These are phyloP conservation scores for Andricus grossulariae DNA, from an alignment of 1,140 invertebrate genomes.

Conservation along the genomic window DNA sequence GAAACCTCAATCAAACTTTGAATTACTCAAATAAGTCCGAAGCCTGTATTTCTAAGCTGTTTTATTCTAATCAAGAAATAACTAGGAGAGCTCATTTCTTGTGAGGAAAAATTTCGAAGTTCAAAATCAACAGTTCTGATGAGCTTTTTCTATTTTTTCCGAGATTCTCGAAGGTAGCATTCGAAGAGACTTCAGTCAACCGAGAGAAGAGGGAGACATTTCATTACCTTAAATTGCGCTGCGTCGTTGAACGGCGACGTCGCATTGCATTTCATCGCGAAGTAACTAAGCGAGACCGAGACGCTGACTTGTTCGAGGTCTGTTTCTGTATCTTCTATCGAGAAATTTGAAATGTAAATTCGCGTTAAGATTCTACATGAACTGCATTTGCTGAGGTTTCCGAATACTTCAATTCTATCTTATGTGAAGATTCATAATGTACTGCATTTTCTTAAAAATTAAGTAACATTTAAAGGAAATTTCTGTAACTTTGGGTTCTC, in stretches of 20 bases:
- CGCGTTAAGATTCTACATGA: slow-evolving; percentile 53
- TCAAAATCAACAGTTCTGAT: slow-evolving; percentile 15
- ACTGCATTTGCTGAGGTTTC: slow-evolving; percentile 4
- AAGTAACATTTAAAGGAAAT: too few relatives aligned
- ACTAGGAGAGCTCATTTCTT: too few relatives aligned
- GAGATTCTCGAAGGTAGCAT: not conserved
- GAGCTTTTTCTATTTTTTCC: not conserved
- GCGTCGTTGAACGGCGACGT: slow-evolving; percentile 48
- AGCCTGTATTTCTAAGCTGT: too few relatives aligned
- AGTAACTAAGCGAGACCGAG: slow-evolving; percentile 12
- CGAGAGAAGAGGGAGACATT: slow-evolving; percentile 56
- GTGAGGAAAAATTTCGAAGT: not conserved
- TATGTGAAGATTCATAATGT: not conserved
- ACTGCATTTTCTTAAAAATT: not conserved
- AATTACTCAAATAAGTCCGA: too few relatives aligned
- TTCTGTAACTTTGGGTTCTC: too few relatives aligned
- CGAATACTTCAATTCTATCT: not conserved
- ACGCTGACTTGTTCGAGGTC: not conserved
- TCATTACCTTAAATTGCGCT: slow-evolving; percentile 66
- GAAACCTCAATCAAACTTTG: too few relatives aligned
- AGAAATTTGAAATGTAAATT: slow-evolving; percentile 66
- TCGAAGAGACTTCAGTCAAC: slow-evolving; percentile 35
- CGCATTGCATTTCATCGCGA: slow-evolving; percentile 37
- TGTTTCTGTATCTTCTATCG: slow-evolving; percentile 25
- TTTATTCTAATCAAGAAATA: too few relatives aligned